A percentile compares a stretch with the other conserved stretches of the same genome.
These are phyloP conservation scores for Miltochrista miniata DNA, from an alignment of 2,888 invertebrate genomes.

Conservation along the genomic window DNA sequence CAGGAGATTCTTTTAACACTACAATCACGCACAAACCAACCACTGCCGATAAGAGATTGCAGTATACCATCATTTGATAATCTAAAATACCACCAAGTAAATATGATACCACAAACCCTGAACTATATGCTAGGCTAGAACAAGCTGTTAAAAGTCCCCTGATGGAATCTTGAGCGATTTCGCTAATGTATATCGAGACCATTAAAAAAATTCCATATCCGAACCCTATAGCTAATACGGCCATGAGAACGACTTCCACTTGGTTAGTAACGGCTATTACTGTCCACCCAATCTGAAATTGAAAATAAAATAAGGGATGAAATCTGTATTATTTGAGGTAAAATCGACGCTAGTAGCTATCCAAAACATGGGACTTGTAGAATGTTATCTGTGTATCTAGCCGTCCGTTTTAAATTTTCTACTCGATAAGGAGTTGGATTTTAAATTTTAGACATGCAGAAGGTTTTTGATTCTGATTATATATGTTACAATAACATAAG, in stretches of 20 bases:
- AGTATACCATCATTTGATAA: conserved; percentile 55
- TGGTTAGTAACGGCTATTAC: conserved; percentile 42
- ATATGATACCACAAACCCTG: conserved; percentile 62
- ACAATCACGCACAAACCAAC: conserved; percentile 38
- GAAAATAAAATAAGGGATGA: neutral
- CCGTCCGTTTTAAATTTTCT: too few relatives aligned
- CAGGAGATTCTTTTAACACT: conserved; percentile 59
- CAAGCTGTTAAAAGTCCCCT: conserved; percentile 61
- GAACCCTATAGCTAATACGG: conserved; percentile 57
- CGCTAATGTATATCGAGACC: conserved; percentile 57
- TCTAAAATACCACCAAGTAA: conserved; percentile 54
- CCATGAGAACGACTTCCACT: conserved; percentile 55
- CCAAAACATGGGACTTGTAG: too few relatives aligned
- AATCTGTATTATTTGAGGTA: too few relatives aligned
- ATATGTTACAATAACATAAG: too few relatives aligned
- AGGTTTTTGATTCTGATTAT: too few relatives aligned
- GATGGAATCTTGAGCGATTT: conserved; percentile 64
- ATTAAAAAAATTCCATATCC: conserved; percentile 51
- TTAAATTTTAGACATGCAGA: too few relatives aligned
- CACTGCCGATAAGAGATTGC: conserved; percentile 43
- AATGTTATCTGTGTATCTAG: too few relatives aligned
- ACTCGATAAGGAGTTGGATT: too few relatives aligned
- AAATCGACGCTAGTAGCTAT: too few relatives aligned
- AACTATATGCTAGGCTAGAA: conserved; percentile 50
- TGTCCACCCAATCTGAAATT: conserved; percentile 58